Evolutionary conservation across 2,113 vertebrate species (phyloP), one percentile per base, ranked within the genome.

Genomic region (Hiodon alosoides): DNA sequence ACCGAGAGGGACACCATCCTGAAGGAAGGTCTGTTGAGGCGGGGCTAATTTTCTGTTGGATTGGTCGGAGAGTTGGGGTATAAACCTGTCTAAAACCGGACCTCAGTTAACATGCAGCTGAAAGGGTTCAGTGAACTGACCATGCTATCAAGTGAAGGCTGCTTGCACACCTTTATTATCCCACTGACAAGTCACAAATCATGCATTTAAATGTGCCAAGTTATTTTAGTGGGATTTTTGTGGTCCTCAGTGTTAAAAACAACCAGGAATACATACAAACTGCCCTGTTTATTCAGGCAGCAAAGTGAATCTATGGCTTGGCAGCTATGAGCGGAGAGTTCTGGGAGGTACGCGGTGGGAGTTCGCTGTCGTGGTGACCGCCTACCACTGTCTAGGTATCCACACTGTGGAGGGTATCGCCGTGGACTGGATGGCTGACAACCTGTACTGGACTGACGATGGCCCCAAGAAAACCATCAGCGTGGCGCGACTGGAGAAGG

Each of bases 401-500:
- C 95, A 97, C 87, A 98, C 95, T 0, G 97, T 98, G 46, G 97
- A 98, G 80, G 97, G 97, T 3, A 93, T 98, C 0, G 97, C 96
- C 0, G 97, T 98, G 74, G 97, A 98, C 87, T 98, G 97, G 97
- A 98, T 98, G 94, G 97, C 94, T 31, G 92, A 95, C 84, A 98
- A 98, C 84, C 89, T 98, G 48, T 98, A 98, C 83, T 98, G 97
- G 97, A 98, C 96, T 0, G 97, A 98, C 2, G 97, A 98, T 0
- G 97, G 97, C 4, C 96, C 95, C 68, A 97, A 98, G 73, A 98
- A 98, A 87, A 98, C 95, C 71, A 98, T 98, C 86, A 96, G 94
- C 0, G 97, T 98, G 76, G 97, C 97, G 65, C 92, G 95, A 77
- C 87, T 98, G 85, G 95, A 97, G 77, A 98, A 98, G 76, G 95